A percentile compares a stretch with the other conserved stretches of the same genome.
Evolutionary conservation across 2,888 invertebrate genomes (phyloP).

Genomic region (Monopis laevigella): DNA sequence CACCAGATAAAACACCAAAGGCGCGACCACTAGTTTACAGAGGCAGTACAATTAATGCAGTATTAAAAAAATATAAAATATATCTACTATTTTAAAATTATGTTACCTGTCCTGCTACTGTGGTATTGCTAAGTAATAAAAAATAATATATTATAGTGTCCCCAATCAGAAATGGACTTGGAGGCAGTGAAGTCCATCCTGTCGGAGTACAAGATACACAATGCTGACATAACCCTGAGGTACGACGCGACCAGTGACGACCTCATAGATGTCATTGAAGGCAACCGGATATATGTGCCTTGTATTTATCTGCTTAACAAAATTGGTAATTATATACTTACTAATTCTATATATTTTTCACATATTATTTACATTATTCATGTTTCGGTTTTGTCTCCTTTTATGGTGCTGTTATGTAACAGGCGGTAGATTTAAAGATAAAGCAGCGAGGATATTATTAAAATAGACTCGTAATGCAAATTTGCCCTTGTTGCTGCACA

Average conservation of each 20-base stretch:
- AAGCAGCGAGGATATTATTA: no score
- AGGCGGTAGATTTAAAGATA: no score
- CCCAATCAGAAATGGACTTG: conserved; percentile 92
- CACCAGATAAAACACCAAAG: no score
- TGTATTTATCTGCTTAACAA: conserved; percentile 99
- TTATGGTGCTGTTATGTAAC: no score
- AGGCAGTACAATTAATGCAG: no score
- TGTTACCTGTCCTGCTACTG: no score
- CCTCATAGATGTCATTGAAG: conserved; percentile 97
- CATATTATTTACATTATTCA: background rate
- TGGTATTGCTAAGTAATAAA: no score
- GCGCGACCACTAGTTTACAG: no score
- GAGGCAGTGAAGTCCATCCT: conserved; percentile 96
- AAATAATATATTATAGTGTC: conserved; percentile 57
- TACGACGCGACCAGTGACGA: conserved; percentile 98
- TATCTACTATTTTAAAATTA: no score
- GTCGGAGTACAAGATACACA: conserved; percentile 98
- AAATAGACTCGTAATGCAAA: no score
- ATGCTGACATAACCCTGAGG: conserved; percentile 95
- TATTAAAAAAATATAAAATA: no score
- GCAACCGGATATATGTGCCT: conserved; percentile 97
- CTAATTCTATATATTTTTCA: background rate
- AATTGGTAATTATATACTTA: conserved; percentile 73
- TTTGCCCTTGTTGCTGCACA: no score
- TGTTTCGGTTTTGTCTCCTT: background rate